A percentile compares a stretch with the other conserved stretches of the same genome.
These are phyloP conservation scores for Nemoura dubitans DNA, from an alignment of 2,888 invertebrate genomes.

Conservation along the genomic window DNA sequence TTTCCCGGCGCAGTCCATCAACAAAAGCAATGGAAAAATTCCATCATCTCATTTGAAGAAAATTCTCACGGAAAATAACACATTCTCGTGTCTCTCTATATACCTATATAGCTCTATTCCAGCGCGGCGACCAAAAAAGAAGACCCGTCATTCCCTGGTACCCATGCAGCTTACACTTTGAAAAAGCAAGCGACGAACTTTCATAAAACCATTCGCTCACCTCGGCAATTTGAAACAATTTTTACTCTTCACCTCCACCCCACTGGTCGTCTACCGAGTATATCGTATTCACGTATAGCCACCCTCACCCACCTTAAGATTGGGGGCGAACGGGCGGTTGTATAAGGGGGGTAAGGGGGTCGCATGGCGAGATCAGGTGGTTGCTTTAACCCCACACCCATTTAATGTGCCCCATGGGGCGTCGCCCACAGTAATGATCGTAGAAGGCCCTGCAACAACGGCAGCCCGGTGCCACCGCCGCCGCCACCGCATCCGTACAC, in stretches of 20 bases:
- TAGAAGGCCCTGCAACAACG: constrained; percentile 22
- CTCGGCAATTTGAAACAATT: not conserved
- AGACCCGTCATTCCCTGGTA: not conserved
- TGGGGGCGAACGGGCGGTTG: not conserved
- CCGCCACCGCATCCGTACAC: constrained; percentile 12
- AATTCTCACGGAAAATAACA: not conserved
- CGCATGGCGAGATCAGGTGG: constrained; percentile 35
- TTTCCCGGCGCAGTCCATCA: not conserved
- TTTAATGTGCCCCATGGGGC: constrained; percentile 48
- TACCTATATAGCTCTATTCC: too few species aligned
- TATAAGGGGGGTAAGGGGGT: constrained; percentile 3
- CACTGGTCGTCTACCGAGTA: not conserved
- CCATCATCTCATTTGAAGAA: not conserved
- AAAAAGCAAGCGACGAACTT: not conserved
- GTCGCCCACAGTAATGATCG: constrained; percentile 47
- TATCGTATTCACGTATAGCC: not conserved
- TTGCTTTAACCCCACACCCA: constrained; percentile 43
- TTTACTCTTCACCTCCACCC: not conserved
- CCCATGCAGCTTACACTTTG: not conserved
- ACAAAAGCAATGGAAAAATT: not conserved
- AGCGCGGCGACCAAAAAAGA: not conserved
- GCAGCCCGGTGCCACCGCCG: not conserved
- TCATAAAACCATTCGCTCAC: not conserved
- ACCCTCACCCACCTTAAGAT: not conserved
- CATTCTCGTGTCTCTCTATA: not conserved